Conservation (phyloP, 2,797 vertebrate genomes). For the Cercopithecus neglectus region DNA sequence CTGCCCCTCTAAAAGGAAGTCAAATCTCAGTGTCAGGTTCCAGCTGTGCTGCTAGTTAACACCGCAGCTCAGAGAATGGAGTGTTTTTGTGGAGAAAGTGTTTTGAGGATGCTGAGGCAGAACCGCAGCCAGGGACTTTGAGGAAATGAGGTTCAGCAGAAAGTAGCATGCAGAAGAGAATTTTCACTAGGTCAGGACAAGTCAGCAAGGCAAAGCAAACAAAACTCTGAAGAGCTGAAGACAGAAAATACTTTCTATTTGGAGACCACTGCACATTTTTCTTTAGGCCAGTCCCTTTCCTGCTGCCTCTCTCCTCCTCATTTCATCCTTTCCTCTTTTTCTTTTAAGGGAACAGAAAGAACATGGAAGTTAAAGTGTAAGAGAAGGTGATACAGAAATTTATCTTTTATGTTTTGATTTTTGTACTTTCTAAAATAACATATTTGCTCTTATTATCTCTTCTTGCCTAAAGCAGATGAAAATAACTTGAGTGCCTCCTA, state of each 20-base stretch:
- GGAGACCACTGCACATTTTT: neutral
- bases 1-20: neutral
- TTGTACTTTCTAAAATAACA: neutral
- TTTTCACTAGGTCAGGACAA: neutral
- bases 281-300: neutral
- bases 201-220: conserved; percentile 4
- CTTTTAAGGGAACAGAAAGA: neutral
- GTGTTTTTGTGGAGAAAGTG: neutral
- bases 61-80: neutral
- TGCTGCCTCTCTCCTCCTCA: neutral
- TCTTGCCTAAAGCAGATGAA: neutral
- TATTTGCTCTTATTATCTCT: neutral
- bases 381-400: neutral
- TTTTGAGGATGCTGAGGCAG: neutral
- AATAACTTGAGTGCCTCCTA: neutral
- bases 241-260: neutral
- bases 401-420: neutral
- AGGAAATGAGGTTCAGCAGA: neutral
- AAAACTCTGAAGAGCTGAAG: neutral
- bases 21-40: neutral
- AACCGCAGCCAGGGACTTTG: neutral
- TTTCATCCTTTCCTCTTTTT: neutral
- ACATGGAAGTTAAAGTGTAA: neutral
- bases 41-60: conserved; percentile 21
- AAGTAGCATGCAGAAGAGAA: neutral